Base-by-base conservation (phyloP, 2,113 vertebrate genomes). In the Eclectus roratus region DNA sequence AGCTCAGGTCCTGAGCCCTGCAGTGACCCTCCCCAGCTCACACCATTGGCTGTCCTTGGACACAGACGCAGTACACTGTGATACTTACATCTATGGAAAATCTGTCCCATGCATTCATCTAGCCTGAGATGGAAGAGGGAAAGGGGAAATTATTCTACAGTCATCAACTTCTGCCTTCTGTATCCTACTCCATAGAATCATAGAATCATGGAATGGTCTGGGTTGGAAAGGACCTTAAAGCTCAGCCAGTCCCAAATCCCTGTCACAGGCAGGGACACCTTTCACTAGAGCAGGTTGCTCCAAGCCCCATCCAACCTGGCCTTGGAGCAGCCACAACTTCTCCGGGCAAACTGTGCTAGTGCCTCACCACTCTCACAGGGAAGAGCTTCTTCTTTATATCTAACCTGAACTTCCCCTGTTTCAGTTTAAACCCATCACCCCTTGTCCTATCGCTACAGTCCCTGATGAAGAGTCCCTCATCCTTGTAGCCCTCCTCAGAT, bases 31-130 rank as follows among this genome's bases (percentile, higher is more conserved):
- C 20, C 35, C 9, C 0, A 3, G 25, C 46, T 50, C 43, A 33
- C 19, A 5, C 4, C 7, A 29, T 20, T 0, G 2, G 4, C 46
- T 20, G 16, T 5, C 68, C 58, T 27, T 2, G 23, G 43, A 50
- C 49, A 24, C 28, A 33, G 72, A 61, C 27, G 33, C 25, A 7
- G 15, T 19, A 9, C 43, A 15, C 1, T 5, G 8, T 0, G 2
- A 47, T 21, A 17, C 5, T 37, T 13, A 19, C 1, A 10, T 4
- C 60, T 25, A 8, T 0, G 1, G 46, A 44, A 74, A 74, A 53
- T 10, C 53, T 21, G 2, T 35, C 47, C 29, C 7, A 4, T 13
- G 16, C 37, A 31, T 44, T 52, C 79, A 33, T 25, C 66, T 25
- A 5, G 16, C 8, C 9, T 70, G 52, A 25, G 41, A 35, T 5